Percentiles rank a stretch among this genome's conserved stretches.
These are phyloP conservation scores for Brachirus orientalis DNA, from an alignment of 2,113 vertebrate species.

Conservation along the genomic window DNA sequence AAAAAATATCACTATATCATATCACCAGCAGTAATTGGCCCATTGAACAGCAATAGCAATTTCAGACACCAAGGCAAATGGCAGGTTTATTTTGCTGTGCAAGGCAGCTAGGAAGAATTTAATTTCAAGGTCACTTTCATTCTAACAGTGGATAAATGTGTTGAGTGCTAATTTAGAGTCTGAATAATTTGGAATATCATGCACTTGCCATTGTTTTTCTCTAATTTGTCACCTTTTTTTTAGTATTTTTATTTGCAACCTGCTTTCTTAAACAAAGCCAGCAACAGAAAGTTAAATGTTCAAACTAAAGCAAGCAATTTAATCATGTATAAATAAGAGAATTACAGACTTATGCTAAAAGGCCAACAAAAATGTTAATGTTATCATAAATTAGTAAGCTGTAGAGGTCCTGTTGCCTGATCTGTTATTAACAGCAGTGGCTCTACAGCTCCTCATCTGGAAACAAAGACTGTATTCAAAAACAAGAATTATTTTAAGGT, in stretches of 20 bases:
- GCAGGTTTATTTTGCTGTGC: not conserved
- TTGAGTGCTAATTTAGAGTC: constrained; percentile 33
- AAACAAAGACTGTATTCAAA: not conserved
- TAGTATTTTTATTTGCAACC: not conserved
- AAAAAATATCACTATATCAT: too few species aligned
- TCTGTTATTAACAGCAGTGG: too few species aligned
- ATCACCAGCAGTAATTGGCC: not conserved
- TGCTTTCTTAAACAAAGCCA: not conserved
- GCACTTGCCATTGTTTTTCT: not conserved
- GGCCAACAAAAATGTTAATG: too few species aligned
- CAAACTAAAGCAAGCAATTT: not conserved
- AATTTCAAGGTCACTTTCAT: constrained; percentile 20
- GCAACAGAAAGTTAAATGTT: not conserved
- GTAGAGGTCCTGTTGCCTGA: too few species aligned
- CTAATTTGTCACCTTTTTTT: constrained; percentile 3
- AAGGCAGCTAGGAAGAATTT: constrained; percentile 21
- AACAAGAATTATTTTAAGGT: not conserved
- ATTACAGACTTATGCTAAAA: too few species aligned
- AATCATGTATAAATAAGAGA: too few species aligned
- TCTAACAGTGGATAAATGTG: not conserved
- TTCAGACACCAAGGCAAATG: constrained; percentile 1
- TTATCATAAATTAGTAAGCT: too few species aligned
- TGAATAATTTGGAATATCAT: not conserved
- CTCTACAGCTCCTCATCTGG: not conserved
- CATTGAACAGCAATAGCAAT: constrained; percentile 18